phyloP scores from a whole-genome alignment of 2,113 vertebrate species.

The Pseudorhombus dupliciocellatus region DNA sequence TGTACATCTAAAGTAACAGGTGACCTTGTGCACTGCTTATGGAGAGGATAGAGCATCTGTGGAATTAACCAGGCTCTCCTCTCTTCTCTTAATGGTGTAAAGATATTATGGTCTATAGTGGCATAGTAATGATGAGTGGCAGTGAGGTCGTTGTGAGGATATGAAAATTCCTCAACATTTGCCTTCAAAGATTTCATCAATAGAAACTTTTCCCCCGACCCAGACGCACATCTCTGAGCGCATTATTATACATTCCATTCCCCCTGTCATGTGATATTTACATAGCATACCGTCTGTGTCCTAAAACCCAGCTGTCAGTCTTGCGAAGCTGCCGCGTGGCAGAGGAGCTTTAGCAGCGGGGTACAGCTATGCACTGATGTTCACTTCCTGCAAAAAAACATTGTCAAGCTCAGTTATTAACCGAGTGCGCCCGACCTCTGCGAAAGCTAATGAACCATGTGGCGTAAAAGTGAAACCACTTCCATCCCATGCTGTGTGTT shows the following conservation, averaged over 20 bases:
- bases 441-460: conserved; percentile 27
- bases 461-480: conserved; percentile 35
- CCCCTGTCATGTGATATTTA: neutral
- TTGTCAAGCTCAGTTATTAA: conserved; percentile 30
- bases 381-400: neutral
- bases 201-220: neutral
- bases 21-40: no score
- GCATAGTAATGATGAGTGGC: no score
- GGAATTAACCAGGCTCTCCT: no score
- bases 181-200: no score
- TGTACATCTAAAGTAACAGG: no score
- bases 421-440: conserved; percentile 3
- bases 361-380: neutral
- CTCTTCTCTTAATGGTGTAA: no score
- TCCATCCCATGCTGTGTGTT: conserved; percentile 37
- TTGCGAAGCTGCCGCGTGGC: conserved; percentile 18
- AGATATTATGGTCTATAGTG: no score
- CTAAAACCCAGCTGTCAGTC: conserved; percentile 20
- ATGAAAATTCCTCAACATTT: no score
- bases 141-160: no score
- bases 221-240: neutral
- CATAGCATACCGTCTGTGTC: neutral
- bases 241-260: neutral
- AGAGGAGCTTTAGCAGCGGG: conserved; percentile 29
- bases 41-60: no score